Evolutionary conservation across 2,888 invertebrate genomes (phyloP), one percentile per base, ranked within the genome.

Genomic region (Metacarcinus magister): DNA sequence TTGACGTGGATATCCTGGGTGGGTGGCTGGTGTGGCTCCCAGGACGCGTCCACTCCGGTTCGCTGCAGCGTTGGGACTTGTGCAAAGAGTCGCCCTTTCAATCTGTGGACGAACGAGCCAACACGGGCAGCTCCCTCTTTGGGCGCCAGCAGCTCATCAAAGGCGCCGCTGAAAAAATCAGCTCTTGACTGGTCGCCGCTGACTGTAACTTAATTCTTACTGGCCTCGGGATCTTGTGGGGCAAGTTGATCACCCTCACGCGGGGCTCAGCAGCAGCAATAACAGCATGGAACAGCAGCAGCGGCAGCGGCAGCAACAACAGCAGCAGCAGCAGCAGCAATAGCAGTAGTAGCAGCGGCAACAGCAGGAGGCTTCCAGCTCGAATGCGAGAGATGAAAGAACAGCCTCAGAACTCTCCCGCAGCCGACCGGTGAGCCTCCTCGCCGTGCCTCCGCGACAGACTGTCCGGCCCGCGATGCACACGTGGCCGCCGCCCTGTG

Each of bases 371-470:
- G 87, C 87, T 39, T 87, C 87, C 87, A 75, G 75, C 28, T 93
- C 93, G 93, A 43, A 75, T 93, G 93, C 67, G 93, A 43, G 93
- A 75, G 75, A 48, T 75, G 44, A 93, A 67, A 93, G 67, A 93
- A 93, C 93, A 93, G 93, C 93, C 93, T 93, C 93, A 48, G 67
- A 93, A 48, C 48, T 44, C 93, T 75, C 93, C 39, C 93, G 67
- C 93, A 93, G 32, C 60, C 93, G 93, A 67, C 43, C 93, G 32
- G 43, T 43, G 93, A 43, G 54, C 75, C 93, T 75, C 91, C 32
- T 43, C 32, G 39, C 43, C 75, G 87, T 19, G 87, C 87, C 87
- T 39, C 87, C 87, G 87, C 87, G 87, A 32, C 75, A 82, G 75
- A 10, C 75, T 28, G 28, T 10, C 75, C 23, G 10, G 75, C 75